Conservation (phyloP, 2,113 vertebrate species). For the Martes martes region DNA sequence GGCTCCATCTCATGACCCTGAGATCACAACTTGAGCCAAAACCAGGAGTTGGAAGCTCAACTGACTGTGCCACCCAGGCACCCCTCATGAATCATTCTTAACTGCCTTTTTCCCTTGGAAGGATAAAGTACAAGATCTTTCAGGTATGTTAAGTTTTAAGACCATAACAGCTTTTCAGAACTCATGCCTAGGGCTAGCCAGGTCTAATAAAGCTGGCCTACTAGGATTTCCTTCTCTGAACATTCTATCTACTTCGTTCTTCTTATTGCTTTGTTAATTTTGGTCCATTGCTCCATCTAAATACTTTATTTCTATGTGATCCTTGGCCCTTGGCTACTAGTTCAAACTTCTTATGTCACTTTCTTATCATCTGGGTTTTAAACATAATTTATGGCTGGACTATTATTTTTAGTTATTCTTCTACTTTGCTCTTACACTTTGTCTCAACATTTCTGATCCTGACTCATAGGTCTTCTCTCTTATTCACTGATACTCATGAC, state of each 20-base stretch:
- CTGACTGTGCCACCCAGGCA: background rate
- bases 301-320: slow-evolving; percentile 10
- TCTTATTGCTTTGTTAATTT: background rate
- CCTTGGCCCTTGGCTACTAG: background rate
- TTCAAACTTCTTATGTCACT: slow-evolving; percentile 5
- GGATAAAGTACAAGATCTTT: background rate
- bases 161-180: background rate
- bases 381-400: background rate
- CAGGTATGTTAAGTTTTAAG: background rate
- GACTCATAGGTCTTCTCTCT: background rate
- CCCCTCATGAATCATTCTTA: background rate
- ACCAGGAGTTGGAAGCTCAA: background rate
- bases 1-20: background rate
- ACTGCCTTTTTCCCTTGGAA: background rate
- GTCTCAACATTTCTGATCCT: background rate
- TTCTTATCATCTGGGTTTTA: slow-evolving; percentile 17
- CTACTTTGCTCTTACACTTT: background rate
- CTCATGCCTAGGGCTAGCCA: background rate
- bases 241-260: background rate
- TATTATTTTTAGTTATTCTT: background rate
- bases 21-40: background rate
- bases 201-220: background rate
- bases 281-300: background rate
- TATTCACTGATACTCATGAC: background rate
- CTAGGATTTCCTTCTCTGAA: background rate